A percentile compares a stretch with the other conserved stretches of the same genome.
Conservation (phyloP, 2,888 invertebrate genomes). For the Mellilla xanthometata region DNA sequence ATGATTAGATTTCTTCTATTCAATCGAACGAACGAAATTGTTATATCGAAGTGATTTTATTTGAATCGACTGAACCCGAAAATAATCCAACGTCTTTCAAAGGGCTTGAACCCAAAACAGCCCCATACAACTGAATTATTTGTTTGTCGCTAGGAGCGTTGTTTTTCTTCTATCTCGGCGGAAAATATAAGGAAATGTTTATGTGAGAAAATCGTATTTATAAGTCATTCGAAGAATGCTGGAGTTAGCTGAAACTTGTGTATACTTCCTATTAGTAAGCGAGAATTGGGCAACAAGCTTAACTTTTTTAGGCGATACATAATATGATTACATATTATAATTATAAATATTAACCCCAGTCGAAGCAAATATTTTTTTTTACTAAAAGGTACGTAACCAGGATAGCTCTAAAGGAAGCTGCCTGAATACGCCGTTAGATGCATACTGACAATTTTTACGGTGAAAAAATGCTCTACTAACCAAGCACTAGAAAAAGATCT, state of each 20-base stretch:
- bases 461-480: no score
- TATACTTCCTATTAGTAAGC: neutral
- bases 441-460: no score
- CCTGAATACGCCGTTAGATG: no score
- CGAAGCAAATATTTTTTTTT: no score
- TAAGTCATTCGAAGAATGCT: conserved; percentile 1
- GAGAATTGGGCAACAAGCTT: neutral
- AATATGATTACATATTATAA: no score
- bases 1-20: conserved; percentile 14
- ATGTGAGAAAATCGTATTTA: neutral
- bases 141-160: conserved; percentile 7
- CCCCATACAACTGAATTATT: conserved; percentile 10
- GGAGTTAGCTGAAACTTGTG: neutral
- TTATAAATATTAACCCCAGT: no score
- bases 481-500: no score
- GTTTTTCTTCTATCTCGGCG: neutral
- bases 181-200: conserved; percentile 6
- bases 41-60: conserved; percentile 1
- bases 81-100: conserved; percentile 1
- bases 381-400: no score
- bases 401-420: no score
- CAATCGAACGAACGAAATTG: conserved; percentile 15
- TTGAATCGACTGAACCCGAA: conserved; percentile 8
- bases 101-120: conserved; percentile 3
- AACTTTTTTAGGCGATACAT: no score